Evolutionary conservation across 2,113 vertebrate genomes (phyloP).

Genomic region (Puntigrus tetrazona): DNA sequence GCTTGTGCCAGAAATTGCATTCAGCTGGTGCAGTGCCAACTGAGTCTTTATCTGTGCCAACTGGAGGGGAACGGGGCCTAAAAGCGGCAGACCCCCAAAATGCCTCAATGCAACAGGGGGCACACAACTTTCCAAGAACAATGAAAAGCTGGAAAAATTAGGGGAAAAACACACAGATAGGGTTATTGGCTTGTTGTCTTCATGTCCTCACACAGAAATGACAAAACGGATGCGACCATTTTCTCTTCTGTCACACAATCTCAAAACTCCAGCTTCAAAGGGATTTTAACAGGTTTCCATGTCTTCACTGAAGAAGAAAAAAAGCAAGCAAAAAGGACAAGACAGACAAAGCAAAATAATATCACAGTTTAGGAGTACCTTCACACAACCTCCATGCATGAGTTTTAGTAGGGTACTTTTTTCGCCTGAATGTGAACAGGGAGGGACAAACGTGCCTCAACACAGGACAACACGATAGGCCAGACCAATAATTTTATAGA

Average conservation of each 20-base stretch:
- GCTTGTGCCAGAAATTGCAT: constrained; percentile 71
- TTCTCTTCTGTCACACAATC: neutral
- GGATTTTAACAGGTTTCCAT: constrained; percentile 22
- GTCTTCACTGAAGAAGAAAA: constrained; percentile 50
- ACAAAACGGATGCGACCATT: constrained; percentile 30
- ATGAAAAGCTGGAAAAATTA: constrained; percentile 89
- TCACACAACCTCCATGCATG: constrained; percentile 3
- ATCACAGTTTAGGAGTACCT: constrained; percentile 28
- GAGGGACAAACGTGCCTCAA: neutral
- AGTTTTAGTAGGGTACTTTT: neutral
- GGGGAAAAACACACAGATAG: constrained; percentile 77
- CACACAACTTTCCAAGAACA: constrained; percentile 86
- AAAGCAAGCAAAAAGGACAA: constrained; percentile 46
- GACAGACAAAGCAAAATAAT: constrained; percentile 19
- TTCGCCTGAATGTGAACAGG: neutral
- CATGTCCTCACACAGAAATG: constrained; percentile 34
- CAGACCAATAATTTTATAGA: neutral
- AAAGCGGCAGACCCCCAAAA: constrained; percentile 81
- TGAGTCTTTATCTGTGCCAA: constrained; percentile 88
- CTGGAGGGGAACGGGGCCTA: constrained; percentile 85
- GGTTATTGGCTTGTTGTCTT: constrained; percentile 71
- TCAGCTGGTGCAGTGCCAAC: constrained; percentile 82
- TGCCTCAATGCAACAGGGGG: constrained; percentile 82
- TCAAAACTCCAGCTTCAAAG: constrained; percentile 16
- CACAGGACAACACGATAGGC: neutral